These are phyloP conservation scores for Toxotes lorentzi DNA, from an alignment of 2,797 vertebrate genomes.

Conservation along the genomic window DNA sequence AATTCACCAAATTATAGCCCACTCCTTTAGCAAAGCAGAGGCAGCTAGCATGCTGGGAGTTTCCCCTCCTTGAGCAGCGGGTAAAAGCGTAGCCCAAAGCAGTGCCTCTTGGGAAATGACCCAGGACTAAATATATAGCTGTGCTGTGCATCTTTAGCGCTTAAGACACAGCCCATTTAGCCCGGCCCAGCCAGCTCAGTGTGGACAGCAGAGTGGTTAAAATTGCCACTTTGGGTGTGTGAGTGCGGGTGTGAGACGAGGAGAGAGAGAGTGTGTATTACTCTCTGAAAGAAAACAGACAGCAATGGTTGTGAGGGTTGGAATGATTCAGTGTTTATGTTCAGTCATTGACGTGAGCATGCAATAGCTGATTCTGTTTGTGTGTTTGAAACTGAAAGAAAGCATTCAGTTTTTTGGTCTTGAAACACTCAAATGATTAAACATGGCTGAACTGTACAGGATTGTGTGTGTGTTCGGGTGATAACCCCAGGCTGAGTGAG, in stretches of 20 bases:
- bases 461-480: background rate
- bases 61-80: conserved; percentile 41
- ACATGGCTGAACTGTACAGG: background rate
- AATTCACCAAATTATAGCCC: conserved; percentile 66
- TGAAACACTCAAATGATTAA: background rate
- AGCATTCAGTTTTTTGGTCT: background rate
- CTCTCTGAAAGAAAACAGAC: conserved; percentile 23
- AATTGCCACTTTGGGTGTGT: conserved; percentile 56
- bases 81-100: conserved; percentile 42
- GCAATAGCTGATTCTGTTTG: conserved; percentile 5
- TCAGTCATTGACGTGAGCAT: conserved; percentile 10
- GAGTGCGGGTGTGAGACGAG: conserved; percentile 45
- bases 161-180: conserved; percentile 62
- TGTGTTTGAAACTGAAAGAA: conserved; percentile 2
- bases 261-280: conserved; percentile 7
- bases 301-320: conserved; percentile 15
- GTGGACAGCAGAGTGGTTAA: conserved; percentile 50
- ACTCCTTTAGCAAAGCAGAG: conserved; percentile 45
- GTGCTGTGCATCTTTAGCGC: conserved; percentile 53
- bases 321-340: conserved; percentile 27
- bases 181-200: conserved; percentile 38
- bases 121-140: conserved; percentile 75
- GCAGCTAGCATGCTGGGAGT: conserved; percentile 59
- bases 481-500: background rate
- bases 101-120: conserved; percentile 63